Conservation (phyloP, 2,113 vertebrate genomes). For the Micronycteris hirsuta region DNA sequence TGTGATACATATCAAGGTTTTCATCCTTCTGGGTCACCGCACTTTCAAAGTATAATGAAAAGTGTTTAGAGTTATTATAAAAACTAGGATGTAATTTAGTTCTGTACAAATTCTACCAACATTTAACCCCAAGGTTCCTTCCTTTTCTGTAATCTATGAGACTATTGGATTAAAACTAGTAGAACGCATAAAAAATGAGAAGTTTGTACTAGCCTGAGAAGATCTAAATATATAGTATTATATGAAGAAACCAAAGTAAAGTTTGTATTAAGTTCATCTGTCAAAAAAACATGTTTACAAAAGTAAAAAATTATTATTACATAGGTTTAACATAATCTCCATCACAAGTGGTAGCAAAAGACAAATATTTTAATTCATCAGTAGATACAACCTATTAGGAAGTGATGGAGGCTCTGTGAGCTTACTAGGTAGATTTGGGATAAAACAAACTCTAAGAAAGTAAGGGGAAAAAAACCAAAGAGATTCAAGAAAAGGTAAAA, state of each 20-base stretch:
- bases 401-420: background rate
- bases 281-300: background rate
- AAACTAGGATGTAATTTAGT: background rate
- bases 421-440: background rate
- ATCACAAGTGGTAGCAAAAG: background rate
- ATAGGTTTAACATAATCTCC: background rate
- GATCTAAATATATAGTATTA: conserved; percentile 5
- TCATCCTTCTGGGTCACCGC: background rate
- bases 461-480: background rate
- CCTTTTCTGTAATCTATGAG: background rate
- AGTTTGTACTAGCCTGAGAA: background rate
- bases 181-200: background rate
- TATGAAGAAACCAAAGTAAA: conserved; percentile 3
- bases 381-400: background rate
- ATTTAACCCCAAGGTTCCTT: background rate
- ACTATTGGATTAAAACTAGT: background rate
- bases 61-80: background rate
- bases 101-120: background rate
- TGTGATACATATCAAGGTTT: background rate
- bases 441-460: background rate
- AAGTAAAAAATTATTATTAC: background rate
- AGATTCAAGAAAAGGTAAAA: background rate
- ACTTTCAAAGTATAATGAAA: background rate
- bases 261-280: background rate
- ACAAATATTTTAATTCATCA: background rate